phyloP scores from a whole-genome alignment of 2,797 vertebrate genomes.

The Platalea minor region DNA sequence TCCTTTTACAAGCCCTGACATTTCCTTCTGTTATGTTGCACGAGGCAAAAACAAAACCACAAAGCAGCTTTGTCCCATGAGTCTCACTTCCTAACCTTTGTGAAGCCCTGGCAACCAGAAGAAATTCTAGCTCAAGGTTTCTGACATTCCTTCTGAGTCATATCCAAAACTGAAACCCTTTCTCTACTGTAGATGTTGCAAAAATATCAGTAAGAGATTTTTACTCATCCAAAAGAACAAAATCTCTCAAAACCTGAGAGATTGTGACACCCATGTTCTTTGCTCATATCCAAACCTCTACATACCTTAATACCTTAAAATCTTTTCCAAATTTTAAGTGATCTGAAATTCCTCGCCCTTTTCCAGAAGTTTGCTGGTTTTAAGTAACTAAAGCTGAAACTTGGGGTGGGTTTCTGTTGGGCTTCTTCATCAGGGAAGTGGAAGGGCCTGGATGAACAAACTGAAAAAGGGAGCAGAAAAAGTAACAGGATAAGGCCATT shows the following conservation, averaged over 20 bases:
- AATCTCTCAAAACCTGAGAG: not conserved
- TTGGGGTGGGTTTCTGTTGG: accelerated
- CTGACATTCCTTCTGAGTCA: not conserved
- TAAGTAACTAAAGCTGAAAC: not conserved
- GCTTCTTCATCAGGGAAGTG: not conserved
- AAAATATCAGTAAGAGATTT: not conserved
- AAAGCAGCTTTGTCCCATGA: not conserved
- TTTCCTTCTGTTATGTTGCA: not conserved
- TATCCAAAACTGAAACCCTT: not conserved
- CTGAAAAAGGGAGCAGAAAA: not conserved
- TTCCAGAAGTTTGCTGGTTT: not conserved
- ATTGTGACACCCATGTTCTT: not conserved
- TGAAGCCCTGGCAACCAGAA: not conserved
- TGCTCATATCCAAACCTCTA: not conserved
- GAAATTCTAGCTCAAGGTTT: not conserved
- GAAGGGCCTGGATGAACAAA: not conserved
- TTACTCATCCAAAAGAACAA: not conserved
- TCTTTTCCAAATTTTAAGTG: not conserved
- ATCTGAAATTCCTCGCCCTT: not conserved
- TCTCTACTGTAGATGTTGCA: not conserved
- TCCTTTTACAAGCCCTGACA: not conserved
- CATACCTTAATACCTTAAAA: not conserved
- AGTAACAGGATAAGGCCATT: not conserved
- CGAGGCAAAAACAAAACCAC: not conserved
- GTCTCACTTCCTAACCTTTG: not conserved